Evolutionary conservation across 2,113 vertebrate species (phyloP), one percentile per base, ranked within the genome.

Genomic region (Archilochus colubris): DNA sequence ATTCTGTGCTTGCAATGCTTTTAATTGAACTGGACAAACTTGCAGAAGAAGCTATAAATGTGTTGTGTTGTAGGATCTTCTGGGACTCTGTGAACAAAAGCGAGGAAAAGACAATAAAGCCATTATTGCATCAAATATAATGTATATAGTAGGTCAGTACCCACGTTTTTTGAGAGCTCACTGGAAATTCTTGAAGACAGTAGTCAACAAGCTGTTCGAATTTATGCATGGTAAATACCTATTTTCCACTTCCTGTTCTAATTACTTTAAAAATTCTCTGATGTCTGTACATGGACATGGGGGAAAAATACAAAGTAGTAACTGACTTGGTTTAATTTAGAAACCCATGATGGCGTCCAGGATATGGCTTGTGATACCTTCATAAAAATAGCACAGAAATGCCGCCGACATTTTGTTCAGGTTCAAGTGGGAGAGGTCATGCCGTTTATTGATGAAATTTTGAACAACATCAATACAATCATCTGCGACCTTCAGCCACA

Each of bases 291-390:
- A 1, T 22, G 19, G 5, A 8, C 40, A 16, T 16, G 17, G 5
- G 18, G 10, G 5, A 1, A 6, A 59, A 62, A 21, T 27, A 27
- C 46, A 80, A 59, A 83, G 30, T 15, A 57, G 9, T 96, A 80
- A 96, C 51, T 91, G 3, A 23, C 62, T 85, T 94, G n/a, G n/a
- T 92, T 76, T 91, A 21, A 28, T 91, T 30, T 97, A 99, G 99
- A 99, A 97, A 99, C 99, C 82, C 99, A 99, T 5, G 99, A 99
- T 84, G 99, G 99, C 7, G 99, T 99, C 58, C 99, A 99, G 97
- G 99, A 99, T 91, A 99, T 99, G 99, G 99, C 99, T 40, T 99
- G 99, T 91, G 99, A 99, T 97, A 99, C 99, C 13, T 99, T 99
- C 96, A 99, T 99, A 83, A 99, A 99, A 98, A 99, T 99, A 80